Evolutionary conservation across 2,888 invertebrate genomes (phyloP), one percentile per base, ranked within the genome.

Genomic region (Macaria liturata): DNA sequence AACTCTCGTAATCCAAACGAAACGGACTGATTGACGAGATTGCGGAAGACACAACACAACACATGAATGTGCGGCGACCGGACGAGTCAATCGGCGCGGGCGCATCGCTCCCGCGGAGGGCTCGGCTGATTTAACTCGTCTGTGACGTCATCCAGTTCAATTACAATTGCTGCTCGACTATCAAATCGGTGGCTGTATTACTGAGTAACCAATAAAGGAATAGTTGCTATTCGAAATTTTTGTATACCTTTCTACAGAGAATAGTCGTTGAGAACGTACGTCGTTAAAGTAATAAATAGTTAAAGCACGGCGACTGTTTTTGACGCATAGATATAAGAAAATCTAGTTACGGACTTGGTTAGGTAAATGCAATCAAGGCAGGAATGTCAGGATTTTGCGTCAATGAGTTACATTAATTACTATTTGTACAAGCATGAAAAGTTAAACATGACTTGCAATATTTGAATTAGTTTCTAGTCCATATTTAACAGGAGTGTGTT

Each of bases 81-180:
- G 91, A 91, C 78, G 89, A 88, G 73, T 71, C 88, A 91, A 91
- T 91, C 89, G 81, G 70, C 81, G 80, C 80, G 67, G 68, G 77
- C 79, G 79, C 78, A 81, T 71, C 78, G 78, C 80, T 82, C 88
- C 84, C 86, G 74, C 75, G 72, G 78, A 61, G 66, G 65, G 64
- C 60, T 65, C 59, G 39, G 61, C 64, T 69, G 65, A 69, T 68
- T 52, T 55, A 68, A 69, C 69, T 68, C 67, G 69, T 64, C 58
- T 68, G 59, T 57, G 67, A 65, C 54, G 49, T 61, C 63, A 54
- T 49, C 9, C n/a, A 45, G 49, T 37, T 53, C 58, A 57, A 57
- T 59, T 49, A 49, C 49, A 40, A 48, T 58, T 58, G 52, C 45
- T 46, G 45, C 53, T 43, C 50, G 48, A 32, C 46, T 54, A 50